phyloP scores from a whole-genome alignment of 2,797 vertebrate species.

The Fistularia commersonii region DNA sequence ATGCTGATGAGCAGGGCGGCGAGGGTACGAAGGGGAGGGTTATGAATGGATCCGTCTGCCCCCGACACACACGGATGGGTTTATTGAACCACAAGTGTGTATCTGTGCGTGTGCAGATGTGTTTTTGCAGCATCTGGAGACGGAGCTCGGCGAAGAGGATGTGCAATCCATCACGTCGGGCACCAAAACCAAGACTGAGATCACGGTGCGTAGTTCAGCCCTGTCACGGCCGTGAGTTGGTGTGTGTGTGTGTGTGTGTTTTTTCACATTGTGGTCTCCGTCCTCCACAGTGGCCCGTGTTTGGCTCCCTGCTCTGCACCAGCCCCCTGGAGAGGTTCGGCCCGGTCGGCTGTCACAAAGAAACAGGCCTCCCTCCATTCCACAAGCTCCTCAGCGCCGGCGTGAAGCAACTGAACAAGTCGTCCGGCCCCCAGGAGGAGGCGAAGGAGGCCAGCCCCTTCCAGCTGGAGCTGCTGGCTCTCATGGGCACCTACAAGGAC shows the following conservation, averaged over 20 bases:
- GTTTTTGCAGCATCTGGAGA: conserved; percentile 81
- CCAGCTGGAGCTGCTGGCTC: conserved; percentile 85
- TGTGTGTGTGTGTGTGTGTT: neutral
- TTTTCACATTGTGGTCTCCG: conserved; percentile 1
- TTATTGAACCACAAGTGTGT: neutral
- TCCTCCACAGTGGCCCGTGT: conserved; percentile 79
- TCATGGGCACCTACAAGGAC: conserved; percentile 90
- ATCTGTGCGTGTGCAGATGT: conserved; percentile 73
- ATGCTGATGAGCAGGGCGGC: conserved; percentile 40
- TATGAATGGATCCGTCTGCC: too few species aligned
- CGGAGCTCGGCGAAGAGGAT: conserved; percentile 84
- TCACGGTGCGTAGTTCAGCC: conserved; percentile 71
- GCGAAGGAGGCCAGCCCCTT: conserved; percentile 70
- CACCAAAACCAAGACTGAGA: conserved; percentile 72
- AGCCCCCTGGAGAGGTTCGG: conserved; percentile 73
- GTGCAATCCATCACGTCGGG: conserved; percentile 73
- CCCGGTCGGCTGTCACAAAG: conserved; percentile 57
- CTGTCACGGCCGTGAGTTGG: neutral
- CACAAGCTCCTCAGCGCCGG: conserved; percentile 81
- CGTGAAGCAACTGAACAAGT: conserved; percentile 78
- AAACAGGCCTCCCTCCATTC: conserved; percentile 73
- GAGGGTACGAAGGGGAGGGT: neutral
- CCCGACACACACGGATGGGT: too few species aligned
- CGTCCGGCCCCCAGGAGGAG: conserved; percentile 37
- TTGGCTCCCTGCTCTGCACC: conserved; percentile 80